These are phyloP conservation scores for Ectemnius lituratus DNA, from an alignment of 2,888 invertebrate species.

Conservation along the genomic window DNA sequence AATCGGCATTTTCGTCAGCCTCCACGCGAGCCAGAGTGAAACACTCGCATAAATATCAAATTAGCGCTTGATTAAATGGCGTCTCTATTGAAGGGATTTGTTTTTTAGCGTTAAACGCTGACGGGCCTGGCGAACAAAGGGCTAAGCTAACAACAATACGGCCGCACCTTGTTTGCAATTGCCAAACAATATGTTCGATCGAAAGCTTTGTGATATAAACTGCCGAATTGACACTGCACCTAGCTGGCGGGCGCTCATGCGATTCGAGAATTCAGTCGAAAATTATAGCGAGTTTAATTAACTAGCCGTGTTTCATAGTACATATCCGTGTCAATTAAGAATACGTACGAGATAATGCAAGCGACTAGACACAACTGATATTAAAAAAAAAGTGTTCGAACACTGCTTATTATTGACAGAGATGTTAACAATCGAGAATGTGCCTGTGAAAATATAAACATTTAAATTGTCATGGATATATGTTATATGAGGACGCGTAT, in stretches of 20 bases:
- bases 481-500: too few relatives aligned
- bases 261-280: neutral
- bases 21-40: too few relatives aligned
- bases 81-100: neutral
- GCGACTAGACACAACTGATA: too few relatives aligned
- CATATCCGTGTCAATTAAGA: too few relatives aligned
- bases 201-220: neutral
- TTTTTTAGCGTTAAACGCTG: constrained; percentile 1
- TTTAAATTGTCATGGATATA: too few relatives aligned
- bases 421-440: too few relatives aligned
- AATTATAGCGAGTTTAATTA: neutral
- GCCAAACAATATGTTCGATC: constrained; percentile 5
- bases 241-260: neutral
- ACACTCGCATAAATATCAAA: neutral
- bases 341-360: too few relatives aligned
- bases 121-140: neutral
- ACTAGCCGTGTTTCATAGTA: neutral
- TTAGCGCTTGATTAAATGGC: constrained; percentile 1
- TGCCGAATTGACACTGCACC: neutral
- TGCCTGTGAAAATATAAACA: too few relatives aligned
- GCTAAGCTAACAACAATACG: neutral
- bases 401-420: too few relatives aligned
- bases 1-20: neutral
- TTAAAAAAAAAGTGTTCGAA: too few relatives aligned
- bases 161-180: neutral